phyloP scores from a whole-genome alignment of 2,888 invertebrate genomes.

The Trileptium ribeirensis region DNA sequence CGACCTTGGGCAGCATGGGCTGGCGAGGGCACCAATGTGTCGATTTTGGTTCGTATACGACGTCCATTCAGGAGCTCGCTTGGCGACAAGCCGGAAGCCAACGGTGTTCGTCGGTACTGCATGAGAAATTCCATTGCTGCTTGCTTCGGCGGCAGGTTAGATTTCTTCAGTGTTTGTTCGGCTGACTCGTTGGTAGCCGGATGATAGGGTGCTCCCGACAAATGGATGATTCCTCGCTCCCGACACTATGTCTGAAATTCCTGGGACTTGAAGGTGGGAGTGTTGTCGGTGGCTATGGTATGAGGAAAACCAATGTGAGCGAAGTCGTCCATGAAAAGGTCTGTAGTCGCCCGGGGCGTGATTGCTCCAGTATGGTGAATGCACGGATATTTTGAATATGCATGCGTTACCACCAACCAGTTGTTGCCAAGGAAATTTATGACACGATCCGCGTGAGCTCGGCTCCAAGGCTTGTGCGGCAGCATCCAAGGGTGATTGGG shows the following conservation, averaged over 20 bases:
- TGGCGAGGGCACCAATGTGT: slow-evolving; percentile 6
- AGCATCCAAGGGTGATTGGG: slow-evolving; percentile 41
- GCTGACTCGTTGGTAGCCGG: slow-evolving; percentile 31
- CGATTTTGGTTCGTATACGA: slow-evolving; percentile 17
- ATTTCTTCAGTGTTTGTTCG: slow-evolving; percentile 25
- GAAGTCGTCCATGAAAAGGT: slow-evolving; percentile 32
- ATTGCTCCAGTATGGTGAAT: background rate
- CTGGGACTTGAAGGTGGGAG: slow-evolving; percentile 28
- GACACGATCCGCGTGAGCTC: slow-evolving; percentile 43
- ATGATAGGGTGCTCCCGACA: slow-evolving; percentile 37
- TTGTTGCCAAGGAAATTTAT: slow-evolving; percentile 31
- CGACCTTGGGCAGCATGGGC: slow-evolving; percentile 23
- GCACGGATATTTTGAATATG: slow-evolving; percentile 9
- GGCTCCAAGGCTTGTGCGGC: slow-evolving; percentile 39
- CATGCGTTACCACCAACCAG: slow-evolving; percentile 7
- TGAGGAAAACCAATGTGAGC: slow-evolving; percentile 35
- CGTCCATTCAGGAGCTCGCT: slow-evolving; percentile 22
- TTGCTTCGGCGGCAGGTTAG: slow-evolving; percentile 26
- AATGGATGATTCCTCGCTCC: slow-evolving; percentile 2
- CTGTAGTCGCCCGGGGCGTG: slow-evolving; percentile 28
- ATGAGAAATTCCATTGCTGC: slow-evolving; percentile 26
- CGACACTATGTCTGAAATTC: background rate
- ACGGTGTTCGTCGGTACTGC: slow-evolving; percentile 17
- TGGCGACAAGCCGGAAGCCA: slow-evolving; percentile 18
- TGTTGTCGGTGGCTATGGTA: slow-evolving; percentile 38